These are phyloP conservation scores for Ophioninae sp. DNA, from an alignment of 2,888 invertebrate species.

Conservation along the genomic window DNA sequence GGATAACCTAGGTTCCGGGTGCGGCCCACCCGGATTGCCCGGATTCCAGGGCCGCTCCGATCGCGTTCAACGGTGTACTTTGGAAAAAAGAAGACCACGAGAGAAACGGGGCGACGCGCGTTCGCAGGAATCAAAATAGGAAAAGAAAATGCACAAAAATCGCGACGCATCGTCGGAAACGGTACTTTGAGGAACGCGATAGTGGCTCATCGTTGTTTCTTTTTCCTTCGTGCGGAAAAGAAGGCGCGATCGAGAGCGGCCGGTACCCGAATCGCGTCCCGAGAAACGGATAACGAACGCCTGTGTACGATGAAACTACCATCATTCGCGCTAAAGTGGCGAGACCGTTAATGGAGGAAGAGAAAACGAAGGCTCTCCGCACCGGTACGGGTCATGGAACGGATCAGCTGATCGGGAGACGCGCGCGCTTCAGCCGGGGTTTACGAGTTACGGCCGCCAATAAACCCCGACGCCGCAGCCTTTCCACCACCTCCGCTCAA, in stretches of 20 bases:
- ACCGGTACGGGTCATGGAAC: conserved; percentile 78
- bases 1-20: no score
- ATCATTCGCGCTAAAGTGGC: conserved; percentile 49
- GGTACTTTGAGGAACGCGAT: conserved; percentile 12
- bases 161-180: conserved; percentile 57
- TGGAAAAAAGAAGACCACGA: no score
- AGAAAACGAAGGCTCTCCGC: conserved; percentile 55
- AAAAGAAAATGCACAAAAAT: conserved; percentile 36
- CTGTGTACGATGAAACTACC: conserved; percentile 5
- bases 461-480: conserved; percentile 78
- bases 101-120: neutral
- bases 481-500: conserved; percentile 52
- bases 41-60: no score
- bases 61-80: no score
- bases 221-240: conserved; percentile 29
- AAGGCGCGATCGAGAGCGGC: conserved; percentile 42
- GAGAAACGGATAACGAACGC: conserved; percentile 45
- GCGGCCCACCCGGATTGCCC: no score
- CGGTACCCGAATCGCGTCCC: conserved; percentile 20
- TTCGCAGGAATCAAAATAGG: conserved; percentile 45
- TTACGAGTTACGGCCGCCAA: conserved; percentile 81
- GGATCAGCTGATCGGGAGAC: conserved; percentile 81
- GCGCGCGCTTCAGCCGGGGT: conserved; percentile 76
- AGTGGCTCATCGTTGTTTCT: conserved; percentile 36
- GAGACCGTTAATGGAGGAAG: conserved; percentile 65